A percentile compares a stretch with the other conserved stretches of the same genome.
Evolutionary conservation across 2,113 vertebrate species (phyloP).

Genomic region (Coptodon bakossiorum): DNA sequence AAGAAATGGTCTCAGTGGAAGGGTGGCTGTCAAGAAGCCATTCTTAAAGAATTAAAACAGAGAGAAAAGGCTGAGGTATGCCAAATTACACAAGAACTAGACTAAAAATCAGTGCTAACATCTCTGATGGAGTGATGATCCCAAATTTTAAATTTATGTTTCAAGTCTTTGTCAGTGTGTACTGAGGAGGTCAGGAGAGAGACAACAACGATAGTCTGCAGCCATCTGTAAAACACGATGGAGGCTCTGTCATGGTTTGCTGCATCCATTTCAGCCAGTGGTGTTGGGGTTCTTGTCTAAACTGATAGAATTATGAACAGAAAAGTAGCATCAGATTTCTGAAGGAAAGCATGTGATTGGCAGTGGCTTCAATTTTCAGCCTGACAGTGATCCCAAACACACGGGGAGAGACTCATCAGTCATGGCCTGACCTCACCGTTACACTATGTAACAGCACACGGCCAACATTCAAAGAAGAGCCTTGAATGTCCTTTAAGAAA

Average conservation of each 20-base stretch:
- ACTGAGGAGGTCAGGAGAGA: background rate
- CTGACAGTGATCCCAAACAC: background rate
- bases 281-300: background rate
- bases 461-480: background rate
- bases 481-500: background rate
- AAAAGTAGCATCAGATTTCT: background rate
- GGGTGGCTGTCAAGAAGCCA: background rate
- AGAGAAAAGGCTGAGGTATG: too few relatives aligned
- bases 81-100: background rate
- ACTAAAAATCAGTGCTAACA: background rate
- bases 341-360: background rate
- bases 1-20: background rate
- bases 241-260: background rate
- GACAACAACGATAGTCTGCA: background rate
- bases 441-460: too few relatives aligned
- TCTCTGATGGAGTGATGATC: background rate
- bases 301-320: background rate
- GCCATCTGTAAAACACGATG: background rate
- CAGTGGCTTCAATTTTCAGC: background rate
- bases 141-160: background rate
- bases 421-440: background rate
- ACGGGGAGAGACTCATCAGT: background rate
- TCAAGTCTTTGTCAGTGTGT: background rate
- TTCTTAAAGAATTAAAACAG: background rate
- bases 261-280: background rate